Base-by-base conservation (phyloP, 2,888 invertebrate species). In the Rhabditoides inermis region DNA sequence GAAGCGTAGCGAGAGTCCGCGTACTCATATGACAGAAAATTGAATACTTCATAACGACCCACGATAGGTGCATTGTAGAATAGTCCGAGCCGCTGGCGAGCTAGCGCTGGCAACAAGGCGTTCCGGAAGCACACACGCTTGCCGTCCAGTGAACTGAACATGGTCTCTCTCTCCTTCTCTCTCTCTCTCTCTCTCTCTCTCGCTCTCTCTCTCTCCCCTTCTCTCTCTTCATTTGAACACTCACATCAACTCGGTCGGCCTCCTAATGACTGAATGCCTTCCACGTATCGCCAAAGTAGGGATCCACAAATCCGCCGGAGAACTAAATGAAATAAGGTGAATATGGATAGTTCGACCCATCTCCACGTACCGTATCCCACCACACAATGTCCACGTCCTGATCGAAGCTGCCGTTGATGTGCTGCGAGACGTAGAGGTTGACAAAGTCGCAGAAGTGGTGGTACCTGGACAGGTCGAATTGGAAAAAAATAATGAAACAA, bases 381-480 rank as follows among this genome's bases (percentile, higher is more conserved):
- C 92, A 85, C 51, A 95, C 79, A 65, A 98, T 85, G 70, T 89
- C 85, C 52, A 88, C 85, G 63, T 82, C 79, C 25, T 68, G 70
- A 40, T 68, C 65, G 66, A 81, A 82, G 12, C 77, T 76, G 4
- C 78, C 78, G 80, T 94, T 95, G 40, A 94, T 82, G 79, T 94
- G 94, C 48, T 90, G 83, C n/a, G 90, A 86, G 22, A 88, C 87
- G 78, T 94, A 98, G 36, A 98, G 81, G 79, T 98, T 98, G 76
- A 98, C 84, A 78, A 94, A 98, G 81, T 98, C 95, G 82, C 95
- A 98, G 79, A 94, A 95, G 81, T 98, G 95, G 78, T 98, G 95
- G 77, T 92, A 98, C 45, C 60, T 60, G 20, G 25, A 48, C 23
- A 15, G 28, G n/a, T n/a, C n/a, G 32, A 15, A 15, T 32, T 32